Percentiles rank a stretch among this genome's conserved stretches.
phyloP scores from a whole-genome alignment of 2,113 vertebrate genomes.

The Galemys pyrenaicus region DNA sequence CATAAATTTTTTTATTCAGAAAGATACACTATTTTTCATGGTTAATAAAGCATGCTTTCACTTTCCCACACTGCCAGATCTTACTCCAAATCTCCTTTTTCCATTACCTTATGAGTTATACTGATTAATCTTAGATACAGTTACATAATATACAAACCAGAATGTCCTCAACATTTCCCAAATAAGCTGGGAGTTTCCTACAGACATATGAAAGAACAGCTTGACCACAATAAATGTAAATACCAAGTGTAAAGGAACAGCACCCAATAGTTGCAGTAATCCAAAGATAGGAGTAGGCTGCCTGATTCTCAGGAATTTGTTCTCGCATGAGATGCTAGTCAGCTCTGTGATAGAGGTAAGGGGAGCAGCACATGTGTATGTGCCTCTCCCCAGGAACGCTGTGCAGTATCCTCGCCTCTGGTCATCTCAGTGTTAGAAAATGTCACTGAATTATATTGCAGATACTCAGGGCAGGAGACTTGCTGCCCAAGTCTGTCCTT shows the following conservation, averaged over 20 bases:
- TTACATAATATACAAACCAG: not conserved
- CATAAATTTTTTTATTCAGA: not conserved
- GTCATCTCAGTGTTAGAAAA: not conserved
- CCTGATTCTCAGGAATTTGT: not conserved
- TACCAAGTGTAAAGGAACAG: not conserved
- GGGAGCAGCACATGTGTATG: not conserved
- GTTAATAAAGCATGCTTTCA: not conserved
- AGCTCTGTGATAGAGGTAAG: not conserved
- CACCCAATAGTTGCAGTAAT: not conserved
- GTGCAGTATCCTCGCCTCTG: not conserved
- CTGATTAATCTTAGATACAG: not conserved
- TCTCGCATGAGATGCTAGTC: not conserved
- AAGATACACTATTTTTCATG: constrained; percentile 35
- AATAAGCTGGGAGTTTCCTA: not conserved
- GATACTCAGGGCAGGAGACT: not conserved
- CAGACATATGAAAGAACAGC: not conserved
- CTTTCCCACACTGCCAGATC: not conserved
- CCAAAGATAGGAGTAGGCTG: not conserved
- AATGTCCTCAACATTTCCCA: not conserved
- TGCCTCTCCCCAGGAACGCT: not conserved
- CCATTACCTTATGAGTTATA: not conserved
- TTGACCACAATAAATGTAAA: not conserved
- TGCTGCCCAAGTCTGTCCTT: not conserved
- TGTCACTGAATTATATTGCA: not conserved
- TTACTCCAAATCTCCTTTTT: constrained; percentile 1